Evolutionary conservation across 2,888 invertebrate genomes (phyloP), one percentile per base, ranked within the genome.

Genomic region (Drepanosiphum platanoidis): DNA sequence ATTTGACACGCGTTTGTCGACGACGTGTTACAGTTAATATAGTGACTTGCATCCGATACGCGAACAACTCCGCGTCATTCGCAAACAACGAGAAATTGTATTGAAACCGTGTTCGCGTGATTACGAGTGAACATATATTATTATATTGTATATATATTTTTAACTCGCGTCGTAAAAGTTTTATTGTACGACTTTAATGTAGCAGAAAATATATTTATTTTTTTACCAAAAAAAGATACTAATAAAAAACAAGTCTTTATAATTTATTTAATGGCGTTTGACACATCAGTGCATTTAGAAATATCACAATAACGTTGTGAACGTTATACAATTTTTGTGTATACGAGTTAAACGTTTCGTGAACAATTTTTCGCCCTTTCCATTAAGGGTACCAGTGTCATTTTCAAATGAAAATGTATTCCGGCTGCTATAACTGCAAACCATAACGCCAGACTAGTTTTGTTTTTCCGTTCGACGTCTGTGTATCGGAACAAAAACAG

Each of bases 181-280:
- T 22, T 66, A 34, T 68, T 9, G 22, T 68, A 68, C 9, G 36
- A 68, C 68, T 68, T 36, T 18, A 70, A 70, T 70, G 39, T 70
- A 70, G 70, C 39, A n/a, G 70, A 70, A 70, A 39, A 27, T 27
- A 70, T 46, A 18, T 52, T 52, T 18, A 18, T 52, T 52, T 42
- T 42, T 46, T 52, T 52, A 5, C 15, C 22, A 52, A 52, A 52
- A n/a, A 13, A 30, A 5, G 7, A 42, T 9, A 9, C 18, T 3
- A 72, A 42, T 42, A 72, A 52, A 27, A 74, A 74, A n/a, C n/a
- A n/a, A 52, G 18, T 30, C 18, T 46, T 3, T 52, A 74, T 74
- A 52, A 74, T 32, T 32, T 74, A 46, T 52, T 52, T 46, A 52
- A 32, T 46, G 52, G 32, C 7, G 52, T 52, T 34, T 74, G n/a